Evolutionary conservation across 53 echinoderm and acorn worm genomes (phyloP).

Genomic region (Pentamera pediparva): DNA sequence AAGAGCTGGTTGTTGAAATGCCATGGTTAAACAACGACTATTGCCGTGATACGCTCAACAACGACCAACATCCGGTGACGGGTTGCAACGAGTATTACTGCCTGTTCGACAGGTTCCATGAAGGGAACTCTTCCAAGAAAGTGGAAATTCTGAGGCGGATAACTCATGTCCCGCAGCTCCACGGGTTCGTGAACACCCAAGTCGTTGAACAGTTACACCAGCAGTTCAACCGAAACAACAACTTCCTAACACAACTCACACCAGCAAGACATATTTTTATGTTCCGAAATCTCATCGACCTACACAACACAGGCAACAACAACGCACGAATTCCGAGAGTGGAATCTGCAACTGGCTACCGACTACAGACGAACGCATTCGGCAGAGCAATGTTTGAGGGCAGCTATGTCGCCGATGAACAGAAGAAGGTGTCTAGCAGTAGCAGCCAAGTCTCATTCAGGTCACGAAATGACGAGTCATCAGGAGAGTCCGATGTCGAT

Average conservation of each 20-base stretch:
- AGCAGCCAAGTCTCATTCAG: too few relatives aligned
- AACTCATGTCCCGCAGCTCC: neutral
- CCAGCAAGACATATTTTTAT: constrained; percentile 12
- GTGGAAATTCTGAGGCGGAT: constrained; percentile 2
- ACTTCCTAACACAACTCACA: neutral
- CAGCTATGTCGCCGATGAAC: neutral
- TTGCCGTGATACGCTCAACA: neutral
- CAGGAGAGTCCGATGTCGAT: too few relatives aligned
- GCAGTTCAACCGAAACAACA: neutral
- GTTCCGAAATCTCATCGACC: neutral
- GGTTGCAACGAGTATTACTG: neutral
- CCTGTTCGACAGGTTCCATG: constrained; percentile 8
- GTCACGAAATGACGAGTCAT: too few relatives aligned
- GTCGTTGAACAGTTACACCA: constrained; percentile 6
- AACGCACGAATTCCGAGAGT: neutral
- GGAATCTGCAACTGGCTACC: neutral
- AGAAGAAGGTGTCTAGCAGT: too few relatives aligned
- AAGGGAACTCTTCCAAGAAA: neutral
- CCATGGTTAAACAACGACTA: neutral
- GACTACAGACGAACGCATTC: neutral
- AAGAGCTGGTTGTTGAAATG: neutral
- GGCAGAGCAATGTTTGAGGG: neutral
- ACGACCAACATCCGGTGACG: constrained; percentile 3
- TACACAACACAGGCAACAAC: neutral
- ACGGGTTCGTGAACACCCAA: neutral